Percentiles rank a stretch among this genome's conserved stretches.
These are phyloP conservation scores for Harmothoe impar DNA, from an alignment of 2,888 invertebrate species.

Conservation along the genomic window DNA sequence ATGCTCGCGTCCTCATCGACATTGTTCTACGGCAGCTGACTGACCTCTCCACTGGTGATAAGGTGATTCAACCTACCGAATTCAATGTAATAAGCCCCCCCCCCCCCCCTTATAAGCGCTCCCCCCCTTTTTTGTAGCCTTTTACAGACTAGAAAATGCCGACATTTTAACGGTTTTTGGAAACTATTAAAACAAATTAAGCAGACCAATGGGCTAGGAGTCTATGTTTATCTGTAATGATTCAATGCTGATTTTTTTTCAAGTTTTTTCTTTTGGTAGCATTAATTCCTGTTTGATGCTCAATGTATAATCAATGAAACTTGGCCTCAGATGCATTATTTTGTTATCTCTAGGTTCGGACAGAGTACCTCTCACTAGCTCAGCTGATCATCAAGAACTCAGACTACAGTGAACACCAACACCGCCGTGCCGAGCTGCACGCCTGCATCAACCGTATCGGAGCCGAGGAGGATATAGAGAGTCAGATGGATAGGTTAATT, in stretches of 20 bases:
- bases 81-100: no score
- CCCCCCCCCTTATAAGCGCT: no score
- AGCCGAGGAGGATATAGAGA: slow-evolving; percentile 67
- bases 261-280: no score
- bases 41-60: slow-evolving; percentile 93
- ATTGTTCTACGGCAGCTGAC: slow-evolving; percentile 95
- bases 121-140: neutral
- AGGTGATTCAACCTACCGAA: slow-evolving; percentile 59
- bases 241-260: no score
- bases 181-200: no score
- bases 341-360: slow-evolving; percentile 69
- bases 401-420: slow-evolving; percentile 74
- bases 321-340: no score
- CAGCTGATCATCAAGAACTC: slow-evolving; percentile 79
- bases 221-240: no score
- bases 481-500: slow-evolving; percentile 69
- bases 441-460: slow-evolving; percentile 66
- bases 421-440: slow-evolving; percentile 68
- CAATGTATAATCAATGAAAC: no score
- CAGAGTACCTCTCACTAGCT: slow-evolving; percentile 77
- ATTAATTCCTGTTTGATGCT: no score
- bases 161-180: neutral
- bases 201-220: no score
- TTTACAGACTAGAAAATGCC: neutral
- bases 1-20: slow-evolving; percentile 95